Percentiles rank a stretch among this genome's conserved stretches.
Evolutionary conservation across 1,140 invertebrate genomes (phyloP).

Genomic region (Maconellicoccus hirsutus): DNA sequence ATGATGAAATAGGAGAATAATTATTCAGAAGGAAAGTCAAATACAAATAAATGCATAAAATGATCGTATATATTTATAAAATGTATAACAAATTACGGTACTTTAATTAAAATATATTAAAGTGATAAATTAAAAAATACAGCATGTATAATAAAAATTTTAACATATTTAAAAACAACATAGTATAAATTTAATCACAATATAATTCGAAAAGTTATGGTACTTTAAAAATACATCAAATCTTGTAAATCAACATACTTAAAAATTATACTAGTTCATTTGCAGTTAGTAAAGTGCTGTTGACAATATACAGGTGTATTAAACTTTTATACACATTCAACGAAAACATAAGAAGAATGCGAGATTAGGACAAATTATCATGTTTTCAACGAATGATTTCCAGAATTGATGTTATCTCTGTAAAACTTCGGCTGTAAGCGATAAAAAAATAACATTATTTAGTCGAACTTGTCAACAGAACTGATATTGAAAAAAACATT

Average conservation of each 20-base stretch:
- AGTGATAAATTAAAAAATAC: neutral
- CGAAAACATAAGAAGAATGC: slow-evolving; percentile 14
- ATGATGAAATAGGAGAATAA: too few species aligned
- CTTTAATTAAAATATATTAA: neutral
- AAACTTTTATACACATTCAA: slow-evolving; percentile 21
- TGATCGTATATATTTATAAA: neutral
- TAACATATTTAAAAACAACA: slow-evolving; percentile 3
- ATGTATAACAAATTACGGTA: neutral
- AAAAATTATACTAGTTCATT: neutral
- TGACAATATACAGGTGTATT: neutral
- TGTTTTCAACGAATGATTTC: slow-evolving; percentile 12
- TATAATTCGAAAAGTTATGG: slow-evolving; percentile 18
- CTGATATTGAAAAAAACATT: neutral
- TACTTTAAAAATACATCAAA: neutral
- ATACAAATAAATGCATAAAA: neutral
- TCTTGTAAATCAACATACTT: neutral
- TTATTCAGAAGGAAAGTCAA: too few species aligned
- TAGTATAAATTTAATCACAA: slow-evolving; percentile 15
- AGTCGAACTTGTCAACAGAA: neutral
- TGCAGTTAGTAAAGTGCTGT: slow-evolving; percentile 5
- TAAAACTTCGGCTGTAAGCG: slow-evolving; percentile 25
- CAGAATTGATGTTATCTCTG: neutral
- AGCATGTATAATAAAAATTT: neutral
- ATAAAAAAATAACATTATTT: neutral
- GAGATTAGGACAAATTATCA: neutral